Evolutionary conservation across 2,888 invertebrate genomes (phyloP), one percentile per base, ranked within the genome.

Genomic region (Patella ulyssiponensis): DNA sequence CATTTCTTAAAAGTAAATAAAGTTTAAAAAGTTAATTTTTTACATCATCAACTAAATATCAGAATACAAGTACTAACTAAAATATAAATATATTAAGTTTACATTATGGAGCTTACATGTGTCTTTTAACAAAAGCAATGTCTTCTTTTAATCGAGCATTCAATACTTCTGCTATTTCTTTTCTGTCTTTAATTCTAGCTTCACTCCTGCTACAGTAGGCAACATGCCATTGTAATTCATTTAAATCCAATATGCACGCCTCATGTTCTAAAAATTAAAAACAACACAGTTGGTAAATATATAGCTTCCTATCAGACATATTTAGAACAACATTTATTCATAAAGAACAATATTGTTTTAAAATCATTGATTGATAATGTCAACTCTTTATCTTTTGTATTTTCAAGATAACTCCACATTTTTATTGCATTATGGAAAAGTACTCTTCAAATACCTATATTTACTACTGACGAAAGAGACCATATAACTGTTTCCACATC

Each of bases 221-320:
- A 11, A 90, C 88, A 83, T 91, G 91, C 91, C 91, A 91, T 69
- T 90, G 86, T 12, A 91, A 83, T 78, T 91, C 91, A 85, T 86
- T 89, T 74, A 91, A 85, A 80, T 91, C 90, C 80, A 88, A 81
- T 15, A 89, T 88, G 79, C 90, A 90, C 1, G 90, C 89, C 78
- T 91, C 90, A 84, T 91, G 91, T 78, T 91, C 91, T 91, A 83
- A n/a, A 77, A 80, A 33, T 51, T 76, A 14, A 74, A 70, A 58
- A 75, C 17, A 27, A 15, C 7, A 44, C 44, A 44, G 44, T 9
- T 44, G 0, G 44, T 71, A 23, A 53, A 56, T 14, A 56, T 14
- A 3, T 33, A 72, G 51, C 27, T 3, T n/a, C 2, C 33, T 15
- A 71, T 44, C 9, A 14, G 72, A 27, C 44, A 27, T 72, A n/a